Conservation (phyloP, 2,113 vertebrate species). For the Micromys minutus region DNA sequence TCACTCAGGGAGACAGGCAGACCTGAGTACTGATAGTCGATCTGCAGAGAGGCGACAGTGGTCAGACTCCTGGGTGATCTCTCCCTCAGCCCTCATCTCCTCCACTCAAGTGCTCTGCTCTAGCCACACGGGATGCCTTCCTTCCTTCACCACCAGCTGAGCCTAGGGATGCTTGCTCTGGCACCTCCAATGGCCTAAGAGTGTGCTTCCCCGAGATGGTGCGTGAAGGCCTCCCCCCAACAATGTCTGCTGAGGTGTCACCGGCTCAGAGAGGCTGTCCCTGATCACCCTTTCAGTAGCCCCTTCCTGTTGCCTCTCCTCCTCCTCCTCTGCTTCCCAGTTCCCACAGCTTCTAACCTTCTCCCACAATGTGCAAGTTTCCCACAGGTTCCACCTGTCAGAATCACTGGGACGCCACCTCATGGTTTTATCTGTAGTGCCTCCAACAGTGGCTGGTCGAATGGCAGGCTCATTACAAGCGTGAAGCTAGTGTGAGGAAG, state of each 20-base stretch:
- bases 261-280: neutral
- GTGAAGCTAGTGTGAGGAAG: neutral
- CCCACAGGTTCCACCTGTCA: neutral
- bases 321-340: conserved; percentile 12
- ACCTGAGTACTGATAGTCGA: conserved; percentile 79
- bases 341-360: neutral
- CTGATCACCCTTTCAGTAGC: neutral
- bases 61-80: neutral
- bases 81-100: neutral
- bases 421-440: neutral
- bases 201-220: neutral
- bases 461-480: neutral
- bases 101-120: neutral
- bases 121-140: neutral
- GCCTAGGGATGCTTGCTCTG: conserved; percentile 51
- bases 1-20: conserved; percentile 76
- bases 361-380: neutral
- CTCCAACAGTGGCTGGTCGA: neutral
- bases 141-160: neutral
- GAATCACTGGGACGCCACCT: neutral
- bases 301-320: neutral
- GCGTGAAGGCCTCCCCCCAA: conserved; percentile 52
- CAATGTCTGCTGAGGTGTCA: conserved; percentile 47
- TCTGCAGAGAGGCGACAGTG: conserved; percentile 57
- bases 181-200: neutral